phyloP scores from a whole-genome alignment of 2,113 vertebrate species.

The Siphamia tubifer region DNA sequence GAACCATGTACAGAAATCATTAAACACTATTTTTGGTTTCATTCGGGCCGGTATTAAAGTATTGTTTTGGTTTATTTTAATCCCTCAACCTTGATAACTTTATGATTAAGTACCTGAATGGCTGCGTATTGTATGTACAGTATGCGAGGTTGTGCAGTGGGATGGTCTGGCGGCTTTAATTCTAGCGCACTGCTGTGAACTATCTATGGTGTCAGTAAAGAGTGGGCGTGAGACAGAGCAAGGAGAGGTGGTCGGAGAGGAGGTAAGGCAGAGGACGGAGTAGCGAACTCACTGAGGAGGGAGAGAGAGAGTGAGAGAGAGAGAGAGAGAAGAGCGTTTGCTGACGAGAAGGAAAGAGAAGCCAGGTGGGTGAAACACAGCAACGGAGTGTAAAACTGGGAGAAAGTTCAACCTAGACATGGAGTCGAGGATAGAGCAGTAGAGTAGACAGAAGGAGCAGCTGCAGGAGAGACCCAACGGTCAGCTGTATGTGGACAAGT shows the following conservation, averaged over 20 bases:
- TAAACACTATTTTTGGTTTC: too few species aligned
- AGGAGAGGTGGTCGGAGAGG: neutral
- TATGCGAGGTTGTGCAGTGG: neutral
- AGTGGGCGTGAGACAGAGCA: constrained; percentile 23
- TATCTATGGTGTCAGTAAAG: constrained; percentile 47
- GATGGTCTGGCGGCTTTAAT: constrained; percentile 21
- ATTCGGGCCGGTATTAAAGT: too few species aligned
- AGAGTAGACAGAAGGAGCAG: constrained; percentile 27
- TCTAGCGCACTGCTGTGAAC: constrained; percentile 51
- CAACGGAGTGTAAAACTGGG: neutral
- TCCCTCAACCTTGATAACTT: too few species aligned
- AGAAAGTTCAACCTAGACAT: constrained; percentile 15
- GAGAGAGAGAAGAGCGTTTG: neutral
- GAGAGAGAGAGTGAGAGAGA: neutral
- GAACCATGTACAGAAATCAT: too few species aligned
- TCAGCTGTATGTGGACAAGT: constrained; percentile 76
- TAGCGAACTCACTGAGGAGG: constrained; percentile 6
- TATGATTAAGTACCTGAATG: too few species aligned
- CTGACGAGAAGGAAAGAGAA: constrained; percentile 21
- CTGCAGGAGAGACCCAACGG: constrained; percentile 48
- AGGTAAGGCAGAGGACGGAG: neutral
- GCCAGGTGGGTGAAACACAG: constrained; percentile 29
- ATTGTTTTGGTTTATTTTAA: too few species aligned
- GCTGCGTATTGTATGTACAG: neutral
- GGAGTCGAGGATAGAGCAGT: constrained; percentile 1